Base-by-base conservation (phyloP, 1,140 invertebrate genomes). In the Zaprionus nigranus region DNA sequence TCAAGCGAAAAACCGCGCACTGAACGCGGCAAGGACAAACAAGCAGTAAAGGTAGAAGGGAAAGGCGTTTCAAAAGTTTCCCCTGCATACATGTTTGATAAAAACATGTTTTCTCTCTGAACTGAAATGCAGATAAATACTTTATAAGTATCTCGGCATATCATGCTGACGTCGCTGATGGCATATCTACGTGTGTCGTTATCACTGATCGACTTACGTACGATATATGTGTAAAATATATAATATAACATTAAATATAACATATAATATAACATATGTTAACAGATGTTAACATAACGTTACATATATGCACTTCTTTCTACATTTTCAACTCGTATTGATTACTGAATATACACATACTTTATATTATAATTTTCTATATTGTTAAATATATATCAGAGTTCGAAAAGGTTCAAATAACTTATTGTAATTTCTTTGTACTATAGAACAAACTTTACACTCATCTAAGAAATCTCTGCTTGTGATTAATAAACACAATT, bases 1-100 rank as follows among this genome's bases (percentile, higher is more conserved):
- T 78, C 40, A 68, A 68, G 69, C 62, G 69, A 60, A 24, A 79
- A 86, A 82, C 83, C 79, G 51, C 79, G 67, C 26, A 69, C 28
- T 17, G 40, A 59, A 34, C 43, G 51, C 38, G 9, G 15, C 26
- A 30, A 28, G 54, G 34, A 17, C 13, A 11, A 22, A 20, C 38
- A 28, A 46, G 40, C 12, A 3, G 5, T 5, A 28, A 15, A 24
- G 11, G 51, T 9, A 34, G 9, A 34, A 34, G 9, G 34, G 51
- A 11, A 24, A 53, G 58, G 40, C 62, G 30, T 56, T 56, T 65
- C 34, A 36, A 40, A 64, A 54, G 34, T 15, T 56, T 53, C 15
- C 30, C 30, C 62, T 24, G 28, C 56, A 82, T 30, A 54, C 40
- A 46, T 66, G 56, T 78, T 30, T 53, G 58, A 73, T 54, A 65